Evolutionary conservation across 2,113 vertebrate species (phyloP).

Genomic region (Nycticebus coucang): DNA sequence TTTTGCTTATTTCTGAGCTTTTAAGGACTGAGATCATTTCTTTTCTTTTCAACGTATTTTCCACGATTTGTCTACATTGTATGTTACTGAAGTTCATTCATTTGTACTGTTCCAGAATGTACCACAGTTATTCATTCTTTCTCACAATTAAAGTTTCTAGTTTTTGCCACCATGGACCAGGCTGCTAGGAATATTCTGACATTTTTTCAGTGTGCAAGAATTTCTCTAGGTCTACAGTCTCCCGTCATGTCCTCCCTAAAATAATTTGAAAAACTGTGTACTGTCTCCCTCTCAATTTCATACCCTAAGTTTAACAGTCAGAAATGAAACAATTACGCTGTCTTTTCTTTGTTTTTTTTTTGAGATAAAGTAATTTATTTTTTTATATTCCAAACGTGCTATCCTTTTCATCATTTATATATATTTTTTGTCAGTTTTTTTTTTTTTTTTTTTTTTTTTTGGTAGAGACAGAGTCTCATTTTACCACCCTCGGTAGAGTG

Average conservation of each 20-base stretch:
- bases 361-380: not conserved
- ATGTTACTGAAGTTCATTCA: not conserved
- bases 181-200: not conserved
- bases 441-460: too few relatives aligned
- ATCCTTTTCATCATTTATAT: not conserved
- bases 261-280: not conserved
- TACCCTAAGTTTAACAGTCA: not conserved
- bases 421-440: too few relatives aligned
- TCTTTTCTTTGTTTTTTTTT: not conserved
- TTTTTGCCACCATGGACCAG: not conserved
- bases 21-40: not conserved
- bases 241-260: not conserved
- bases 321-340: not conserved
- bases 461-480: too few relatives aligned
- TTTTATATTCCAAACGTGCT: not conserved
- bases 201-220: accelerated
- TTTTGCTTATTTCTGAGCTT: not conserved
- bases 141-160: not conserved
- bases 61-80: not conserved
- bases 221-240: accelerated
- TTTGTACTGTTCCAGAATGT: not conserved
- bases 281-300: not conserved
- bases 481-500: too few relatives aligned
- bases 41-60: not conserved
- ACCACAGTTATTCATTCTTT: not conserved